These are phyloP conservation scores for Gastrophryne carolinensis DNA, from an alignment of 2,797 vertebrate species.

Conservation along the genomic window DNA sequence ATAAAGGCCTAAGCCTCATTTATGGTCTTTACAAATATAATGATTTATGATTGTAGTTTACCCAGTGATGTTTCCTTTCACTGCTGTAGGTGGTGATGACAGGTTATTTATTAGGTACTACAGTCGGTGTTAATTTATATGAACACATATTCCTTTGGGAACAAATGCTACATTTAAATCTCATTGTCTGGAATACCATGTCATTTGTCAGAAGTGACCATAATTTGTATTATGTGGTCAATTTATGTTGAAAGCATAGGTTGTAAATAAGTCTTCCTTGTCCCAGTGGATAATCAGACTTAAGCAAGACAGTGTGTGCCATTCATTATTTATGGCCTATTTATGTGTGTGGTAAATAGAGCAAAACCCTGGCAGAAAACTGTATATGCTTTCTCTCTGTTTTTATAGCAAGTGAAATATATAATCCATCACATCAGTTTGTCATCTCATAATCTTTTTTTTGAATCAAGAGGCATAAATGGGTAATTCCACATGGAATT, in stretches of 20 bases:
- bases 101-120: neutral
- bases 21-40: too few species aligned
- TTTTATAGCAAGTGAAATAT: too few species aligned
- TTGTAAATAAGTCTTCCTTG: neutral
- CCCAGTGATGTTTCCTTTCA: neutral
- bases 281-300: neutral
- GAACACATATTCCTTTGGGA: neutral
- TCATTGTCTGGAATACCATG: neutral
- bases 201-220: conserved; percentile 3
- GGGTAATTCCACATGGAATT: too few species aligned
- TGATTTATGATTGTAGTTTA: neutral
- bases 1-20: too few species aligned
- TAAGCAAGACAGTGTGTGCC: neutral
- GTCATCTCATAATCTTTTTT: too few species aligned
- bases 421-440: too few species aligned
- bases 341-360: neutral
- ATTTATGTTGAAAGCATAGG: neutral
- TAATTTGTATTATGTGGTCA: neutral
- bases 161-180: neutral
- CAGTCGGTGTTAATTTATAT: neutral
- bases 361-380: neutral
- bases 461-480: too few species aligned
- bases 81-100: neutral
- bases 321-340: conserved; percentile 16
- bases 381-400: neutral